Conservation (phyloP, 2,113 vertebrate species). For the Heliornis fulica region DNA sequence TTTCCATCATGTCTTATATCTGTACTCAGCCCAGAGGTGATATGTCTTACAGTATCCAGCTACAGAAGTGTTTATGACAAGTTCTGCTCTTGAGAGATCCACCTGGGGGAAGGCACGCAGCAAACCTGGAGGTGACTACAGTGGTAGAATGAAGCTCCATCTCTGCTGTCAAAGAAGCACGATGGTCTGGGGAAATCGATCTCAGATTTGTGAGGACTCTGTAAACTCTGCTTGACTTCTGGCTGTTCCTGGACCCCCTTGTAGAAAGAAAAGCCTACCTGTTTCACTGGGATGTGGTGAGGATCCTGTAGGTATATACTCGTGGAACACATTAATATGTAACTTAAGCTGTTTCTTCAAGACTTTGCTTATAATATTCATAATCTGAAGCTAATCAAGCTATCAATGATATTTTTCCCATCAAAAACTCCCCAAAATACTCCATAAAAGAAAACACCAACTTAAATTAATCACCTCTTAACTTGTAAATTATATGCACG, state of each 20-base stretch:
- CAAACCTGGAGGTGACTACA: neutral
- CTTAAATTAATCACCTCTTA: neutral
- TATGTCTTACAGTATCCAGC: fast-evolving
- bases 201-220: neutral
- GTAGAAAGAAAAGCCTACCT: neutral
- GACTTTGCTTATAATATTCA: neutral
- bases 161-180: neutral
- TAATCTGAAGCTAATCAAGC: neutral
- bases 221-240: neutral
- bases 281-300: neutral
- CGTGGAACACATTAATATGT: neutral
- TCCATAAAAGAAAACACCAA: neutral
- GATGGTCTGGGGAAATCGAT: fast-evolving
- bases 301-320: neutral
- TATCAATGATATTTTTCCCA: neutral
- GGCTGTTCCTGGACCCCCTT: neutral
- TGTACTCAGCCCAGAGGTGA: neutral
- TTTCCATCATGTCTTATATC: fast-evolving
- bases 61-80: neutral
- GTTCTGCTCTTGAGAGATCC: neutral
- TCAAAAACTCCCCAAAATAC: neutral
- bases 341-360: neutral
- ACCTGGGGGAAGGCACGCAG: neutral
- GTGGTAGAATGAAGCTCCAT: neutral
- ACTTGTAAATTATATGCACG: neutral